Conservation (phyloP, 2,888 invertebrate genomes). For the Dioctria rufipes region DNA sequence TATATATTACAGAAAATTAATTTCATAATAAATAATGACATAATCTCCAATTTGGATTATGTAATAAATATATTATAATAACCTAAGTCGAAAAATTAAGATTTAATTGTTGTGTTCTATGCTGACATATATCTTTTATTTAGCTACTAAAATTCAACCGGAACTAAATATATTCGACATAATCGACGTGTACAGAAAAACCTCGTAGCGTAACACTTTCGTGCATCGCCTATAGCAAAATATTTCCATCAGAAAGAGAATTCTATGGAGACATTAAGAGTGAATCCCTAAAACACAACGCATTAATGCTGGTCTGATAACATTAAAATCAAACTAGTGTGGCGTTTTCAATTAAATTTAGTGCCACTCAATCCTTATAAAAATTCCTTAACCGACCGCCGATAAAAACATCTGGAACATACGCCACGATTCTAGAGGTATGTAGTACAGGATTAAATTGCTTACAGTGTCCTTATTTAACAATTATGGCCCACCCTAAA, state of each 20-base stretch:
- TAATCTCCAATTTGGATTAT: too few relatives aligned
- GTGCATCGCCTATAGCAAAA: neutral
- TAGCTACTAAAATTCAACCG: too few relatives aligned
- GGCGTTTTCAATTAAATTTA: constrained; percentile 49
- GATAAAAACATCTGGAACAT: neutral
- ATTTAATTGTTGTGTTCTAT: too few relatives aligned
- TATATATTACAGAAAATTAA: too few relatives aligned
- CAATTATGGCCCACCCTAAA: neutral
- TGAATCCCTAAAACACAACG: constrained; percentile 11
- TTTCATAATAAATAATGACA: too few relatives aligned
- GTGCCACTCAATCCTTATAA: neutral
- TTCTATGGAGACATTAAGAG: constrained; percentile 4
- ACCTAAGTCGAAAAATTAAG: too few relatives aligned
- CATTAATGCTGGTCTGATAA: constrained; percentile 45
- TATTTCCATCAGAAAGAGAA: constrained; percentile 5
- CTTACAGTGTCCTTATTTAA: neutral
- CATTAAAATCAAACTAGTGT: constrained; percentile 46
- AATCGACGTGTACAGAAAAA: neutral
- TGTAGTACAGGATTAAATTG: too few relatives aligned
- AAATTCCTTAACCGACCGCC: neutral
- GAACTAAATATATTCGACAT: too few relatives aligned
- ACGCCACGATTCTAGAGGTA: neutral
- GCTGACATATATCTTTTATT: too few relatives aligned
- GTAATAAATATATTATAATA: too few relatives aligned
- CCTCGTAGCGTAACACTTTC: neutral